Evolutionary conservation across 2,113 vertebrate species (phyloP).

Genomic region (Dipodomys stephensi): DNA sequence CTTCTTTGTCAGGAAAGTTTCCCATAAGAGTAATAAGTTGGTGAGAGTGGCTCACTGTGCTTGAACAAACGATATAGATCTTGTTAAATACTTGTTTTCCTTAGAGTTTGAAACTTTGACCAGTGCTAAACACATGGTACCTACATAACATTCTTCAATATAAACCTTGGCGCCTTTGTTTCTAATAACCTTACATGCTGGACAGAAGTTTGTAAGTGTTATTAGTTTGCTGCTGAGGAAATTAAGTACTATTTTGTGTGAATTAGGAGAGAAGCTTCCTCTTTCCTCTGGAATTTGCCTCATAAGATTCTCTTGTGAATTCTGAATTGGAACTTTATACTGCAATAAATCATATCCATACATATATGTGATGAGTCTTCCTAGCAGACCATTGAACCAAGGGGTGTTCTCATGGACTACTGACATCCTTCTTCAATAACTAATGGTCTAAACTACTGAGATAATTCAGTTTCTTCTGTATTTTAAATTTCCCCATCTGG

Average conservation of each 20-base stretch:
- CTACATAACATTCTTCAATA: not conserved
- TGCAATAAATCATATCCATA: not conserved
- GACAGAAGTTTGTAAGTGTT: not conserved
- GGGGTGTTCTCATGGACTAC: not conserved
- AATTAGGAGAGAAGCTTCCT: not conserved
- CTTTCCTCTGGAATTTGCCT: not conserved
- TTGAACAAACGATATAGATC: conserved; percentile 1
- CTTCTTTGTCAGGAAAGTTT: conserved; percentile 9
- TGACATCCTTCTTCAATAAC: not conserved
- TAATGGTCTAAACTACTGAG: not conserved
- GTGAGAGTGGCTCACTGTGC: not conserved
- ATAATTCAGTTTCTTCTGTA: conserved; percentile 39
- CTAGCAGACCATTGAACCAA: not conserved
- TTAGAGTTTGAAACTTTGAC: conserved; percentile 6
- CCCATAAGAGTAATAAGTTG: not conserved
- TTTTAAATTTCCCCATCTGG: conserved; percentile 38
- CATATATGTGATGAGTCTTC: not conserved
- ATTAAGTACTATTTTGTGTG: not conserved
- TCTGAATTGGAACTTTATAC: not conserved
- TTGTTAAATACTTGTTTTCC: conserved; percentile 3
- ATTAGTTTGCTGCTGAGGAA: not conserved
- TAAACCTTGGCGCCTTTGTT: not conserved
- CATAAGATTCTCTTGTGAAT: not conserved
- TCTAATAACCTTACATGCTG: not conserved
- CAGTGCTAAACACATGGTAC: not conserved